Evolutionary conservation across 2,113 vertebrate species (phyloP).

Genomic region (Cryptomyrus ogoouensis): DNA sequence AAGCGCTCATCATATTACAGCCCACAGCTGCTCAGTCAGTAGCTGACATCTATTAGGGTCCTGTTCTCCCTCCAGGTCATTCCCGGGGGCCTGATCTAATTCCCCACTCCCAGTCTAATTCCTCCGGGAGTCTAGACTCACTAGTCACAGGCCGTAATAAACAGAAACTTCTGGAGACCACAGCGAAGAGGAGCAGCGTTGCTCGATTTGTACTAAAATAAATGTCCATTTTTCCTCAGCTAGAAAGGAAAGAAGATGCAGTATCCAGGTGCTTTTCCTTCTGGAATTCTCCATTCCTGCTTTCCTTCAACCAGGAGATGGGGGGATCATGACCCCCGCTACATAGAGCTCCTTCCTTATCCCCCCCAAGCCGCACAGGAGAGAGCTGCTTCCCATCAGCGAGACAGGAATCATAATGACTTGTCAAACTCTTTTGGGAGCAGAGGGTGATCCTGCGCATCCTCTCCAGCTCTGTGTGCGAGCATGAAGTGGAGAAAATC

Average conservation of each 20-base stretch:
- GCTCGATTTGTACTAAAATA: background rate
- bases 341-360: background rate
- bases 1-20: background rate
- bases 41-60: background rate
- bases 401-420: background rate
- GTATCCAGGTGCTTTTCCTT: background rate
- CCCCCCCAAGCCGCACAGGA: background rate
- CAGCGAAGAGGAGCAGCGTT: background rate
- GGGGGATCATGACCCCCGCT: background rate
- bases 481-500: background rate
- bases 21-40: background rate
- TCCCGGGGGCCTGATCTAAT: background rate
- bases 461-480: background rate
- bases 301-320: background rate
- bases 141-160: background rate
- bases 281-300: background rate
- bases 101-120: background rate
- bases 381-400: too few relatives aligned
- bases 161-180: background rate
- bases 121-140: background rate
- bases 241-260: background rate
- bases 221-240: background rate
- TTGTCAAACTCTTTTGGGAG: background rate
- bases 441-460: background rate
- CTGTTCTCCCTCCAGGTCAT: background rate